These are phyloP conservation scores for Nixonia krombeini DNA, from an alignment of 1,140 invertebrate species.

Conservation along the genomic window DNA sequence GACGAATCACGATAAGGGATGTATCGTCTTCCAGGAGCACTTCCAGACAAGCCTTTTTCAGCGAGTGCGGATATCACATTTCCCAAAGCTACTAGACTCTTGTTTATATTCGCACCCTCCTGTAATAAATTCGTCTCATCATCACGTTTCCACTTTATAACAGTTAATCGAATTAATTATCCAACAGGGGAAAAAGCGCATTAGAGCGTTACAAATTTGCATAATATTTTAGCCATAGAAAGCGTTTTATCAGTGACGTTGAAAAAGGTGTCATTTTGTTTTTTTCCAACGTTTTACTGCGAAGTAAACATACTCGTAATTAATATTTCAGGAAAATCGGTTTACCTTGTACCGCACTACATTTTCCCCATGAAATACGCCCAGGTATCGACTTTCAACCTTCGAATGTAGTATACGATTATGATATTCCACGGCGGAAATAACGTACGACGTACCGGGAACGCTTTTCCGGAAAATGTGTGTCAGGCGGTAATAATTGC, in stretches of 20 bases:
- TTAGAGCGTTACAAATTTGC: not conserved
- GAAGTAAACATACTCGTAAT: too few relatives aligned
- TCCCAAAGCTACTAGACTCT: conserved; percentile 83
- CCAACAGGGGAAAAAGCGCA: not conserved
- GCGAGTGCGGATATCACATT: conserved; percentile 85
- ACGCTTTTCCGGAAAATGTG: not conserved
- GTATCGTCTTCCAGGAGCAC: conserved; percentile 69
- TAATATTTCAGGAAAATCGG: too few relatives aligned
- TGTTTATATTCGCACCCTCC: conserved; percentile 87
- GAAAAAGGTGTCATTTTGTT: too few relatives aligned
- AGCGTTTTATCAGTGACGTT: too few relatives aligned
- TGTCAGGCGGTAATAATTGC: not conserved
- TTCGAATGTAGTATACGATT: not conserved
- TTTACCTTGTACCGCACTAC: too few relatives aligned
- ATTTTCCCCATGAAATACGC: not conserved
- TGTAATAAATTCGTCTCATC: conserved; percentile 53
- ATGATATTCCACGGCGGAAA: not conserved
- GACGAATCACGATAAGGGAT: conserved; percentile 84
- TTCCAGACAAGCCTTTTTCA: conserved; percentile 70
- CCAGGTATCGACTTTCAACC: not conserved
- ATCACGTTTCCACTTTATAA: conserved; percentile 12
- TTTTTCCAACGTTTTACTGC: too few relatives aligned
- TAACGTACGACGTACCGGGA: not conserved
- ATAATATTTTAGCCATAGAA: too few relatives aligned
- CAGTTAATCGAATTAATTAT: not conserved